These are phyloP conservation scores for Meandrina meandrites DNA, from an alignment of 92 coral and sea anemone genomes.

Conservation along the genomic window DNA sequence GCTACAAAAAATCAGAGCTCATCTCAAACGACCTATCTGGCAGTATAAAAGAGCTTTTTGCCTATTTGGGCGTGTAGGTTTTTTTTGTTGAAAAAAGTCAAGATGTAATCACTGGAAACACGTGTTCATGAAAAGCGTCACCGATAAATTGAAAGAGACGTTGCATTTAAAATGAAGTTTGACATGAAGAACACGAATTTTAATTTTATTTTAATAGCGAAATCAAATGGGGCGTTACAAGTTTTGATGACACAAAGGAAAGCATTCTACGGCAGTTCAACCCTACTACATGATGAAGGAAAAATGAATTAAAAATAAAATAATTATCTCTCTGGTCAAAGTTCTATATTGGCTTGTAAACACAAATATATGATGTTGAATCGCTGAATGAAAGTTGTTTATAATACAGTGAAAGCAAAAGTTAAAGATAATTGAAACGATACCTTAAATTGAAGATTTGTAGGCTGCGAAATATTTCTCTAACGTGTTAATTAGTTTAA, in stretches of 20 bases:
- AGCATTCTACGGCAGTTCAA: neutral
- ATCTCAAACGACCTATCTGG: neutral
- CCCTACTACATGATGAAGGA: neutral
- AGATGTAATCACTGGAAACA: neutral
- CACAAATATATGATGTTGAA: neutral
- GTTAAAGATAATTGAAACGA: neutral
- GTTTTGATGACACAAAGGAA: neutral
- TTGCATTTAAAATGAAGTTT: neutral
- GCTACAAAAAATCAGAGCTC: neutral
- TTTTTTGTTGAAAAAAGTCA: neutral
- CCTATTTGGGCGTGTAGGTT: neutral
- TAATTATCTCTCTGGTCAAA: neutral
- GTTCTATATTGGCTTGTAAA: neutral
- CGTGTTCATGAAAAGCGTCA: neutral
- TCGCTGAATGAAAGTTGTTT: neutral
- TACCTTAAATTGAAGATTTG: neutral
- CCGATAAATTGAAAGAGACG: neutral
- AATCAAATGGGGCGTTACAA: neutral
- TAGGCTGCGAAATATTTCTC: neutral
- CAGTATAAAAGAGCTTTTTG: neutral
- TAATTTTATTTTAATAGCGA: neutral
- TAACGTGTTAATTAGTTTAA: neutral
- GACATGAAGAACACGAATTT: neutral
- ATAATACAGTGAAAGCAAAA: neutral
- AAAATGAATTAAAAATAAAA: neutral